Percentiles rank a stretch among this genome's conserved stretches.
phyloP scores from a whole-genome alignment of 1,140 invertebrate species.

The Zaprionus ghesquierei region DNA sequence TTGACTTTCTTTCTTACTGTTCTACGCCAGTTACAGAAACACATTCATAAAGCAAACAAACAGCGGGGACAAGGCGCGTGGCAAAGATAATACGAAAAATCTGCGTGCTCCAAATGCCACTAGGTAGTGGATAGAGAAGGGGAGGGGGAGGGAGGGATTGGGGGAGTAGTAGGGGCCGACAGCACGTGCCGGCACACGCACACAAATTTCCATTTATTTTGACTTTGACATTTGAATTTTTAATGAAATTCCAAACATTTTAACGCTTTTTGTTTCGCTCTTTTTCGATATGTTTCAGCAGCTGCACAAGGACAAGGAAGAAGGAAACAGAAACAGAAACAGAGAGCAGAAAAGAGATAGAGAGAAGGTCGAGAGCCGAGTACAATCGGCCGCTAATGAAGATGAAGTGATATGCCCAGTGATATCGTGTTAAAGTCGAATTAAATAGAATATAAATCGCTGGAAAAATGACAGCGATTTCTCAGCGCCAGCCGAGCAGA shows the following conservation, averaged over 20 bases:
- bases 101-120: neutral
- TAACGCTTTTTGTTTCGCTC: conserved; percentile 58
- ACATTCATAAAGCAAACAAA: conserved; percentile 69
- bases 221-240: conserved; percentile 80
- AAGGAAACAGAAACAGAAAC: neutral
- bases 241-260: conserved; percentile 81
- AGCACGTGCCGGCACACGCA: conserved; percentile 60
- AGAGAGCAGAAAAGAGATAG: too few species aligned
- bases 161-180: neutral
- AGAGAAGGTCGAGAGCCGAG: neutral
- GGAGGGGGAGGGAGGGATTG: neutral
- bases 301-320: conserved; percentile 18
- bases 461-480: conserved; percentile 75
- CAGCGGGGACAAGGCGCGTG: conserved; percentile 31
- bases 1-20: neutral
- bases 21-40: conserved; percentile 50
- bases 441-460: conserved; percentile 81
- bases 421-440: conserved; percentile 58
- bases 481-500: conserved; percentile 70
- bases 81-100: conserved; percentile 48
- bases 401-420: conserved; percentile 68
- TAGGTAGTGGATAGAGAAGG: neutral
- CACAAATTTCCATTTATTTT: conserved; percentile 76
- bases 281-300: conserved; percentile 39
- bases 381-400: conserved; percentile 61